Base-by-base conservation (phyloP, 2,888 invertebrate species). In the Xanthorhoe designata region DNA sequence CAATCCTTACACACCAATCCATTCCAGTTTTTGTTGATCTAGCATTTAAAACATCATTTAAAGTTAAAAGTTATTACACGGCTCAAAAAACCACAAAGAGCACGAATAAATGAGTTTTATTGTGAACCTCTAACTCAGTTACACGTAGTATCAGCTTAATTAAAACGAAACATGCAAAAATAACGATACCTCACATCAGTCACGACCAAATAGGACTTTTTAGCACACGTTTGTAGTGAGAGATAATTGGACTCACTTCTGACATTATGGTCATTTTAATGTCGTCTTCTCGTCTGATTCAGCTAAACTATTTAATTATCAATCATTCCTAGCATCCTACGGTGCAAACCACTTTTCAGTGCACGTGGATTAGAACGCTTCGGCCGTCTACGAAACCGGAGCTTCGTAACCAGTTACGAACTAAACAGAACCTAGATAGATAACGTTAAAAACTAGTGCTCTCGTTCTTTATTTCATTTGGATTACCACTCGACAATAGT, bases 151-250 rank as follows among this genome's bases (percentile, higher is more conserved):
- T 65, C 59, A 17, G 50, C 47, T 61, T 53, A 57, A 56, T 66
- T 65, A 47, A 38, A 49, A 66, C 42, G 61, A 65, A 61, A 61
- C 60, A 57, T 72, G 63, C 62, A 67, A 68, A 69, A 67, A 66
- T 70, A 70, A 69, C 52, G 62, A 62, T 42, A 42, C 17, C 45
- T 38, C 38, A 38, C 38, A 38, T 10, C 38, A 38, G 38, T 38
- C 10, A 38, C 38, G 10, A 7, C 32, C 13, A 38, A 38, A 45
- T 3, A 0, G 45, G 1, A 6, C 42, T 42, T 42, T n/a, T 42
- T 45, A 45, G 45, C 47, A 24, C 24, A 2, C 8, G 18, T 24
- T 50, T 13, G 10, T 38, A 10, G 38, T 13, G 35, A 35, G 7
- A 8, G 8, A 13, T 38, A 38, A 7, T 38, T 38, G 38, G 13